Evolutionary conservation across 1,140 invertebrate genomes (phyloP).

Genomic region (Carposina sasakii): DNA sequence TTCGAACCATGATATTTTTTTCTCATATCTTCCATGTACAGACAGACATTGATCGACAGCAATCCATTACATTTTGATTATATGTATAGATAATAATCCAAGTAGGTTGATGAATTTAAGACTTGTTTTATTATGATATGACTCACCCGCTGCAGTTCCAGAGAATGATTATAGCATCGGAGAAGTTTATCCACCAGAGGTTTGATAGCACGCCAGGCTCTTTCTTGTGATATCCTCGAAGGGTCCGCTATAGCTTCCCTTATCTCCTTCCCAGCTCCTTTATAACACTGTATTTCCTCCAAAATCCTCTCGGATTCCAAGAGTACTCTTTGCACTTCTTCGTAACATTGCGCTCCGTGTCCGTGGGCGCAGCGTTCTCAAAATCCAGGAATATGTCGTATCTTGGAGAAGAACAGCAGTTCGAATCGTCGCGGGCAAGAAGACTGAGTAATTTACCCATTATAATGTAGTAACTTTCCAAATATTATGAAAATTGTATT

Average conservation of each 20-base stretch:
- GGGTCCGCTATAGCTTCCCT: conserved; percentile 92
- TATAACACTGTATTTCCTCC: conserved; percentile 90
- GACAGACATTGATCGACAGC: too few relatives aligned
- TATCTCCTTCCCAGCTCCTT: conserved; percentile 83
- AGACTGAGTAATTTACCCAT: conserved; percentile 94
- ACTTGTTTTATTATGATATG: too few relatives aligned
- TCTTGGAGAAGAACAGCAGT: conserved; percentile 88
- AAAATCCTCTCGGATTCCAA: conserved; percentile 85
- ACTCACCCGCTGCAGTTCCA: conserved; percentile 81
- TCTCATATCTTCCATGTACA: too few relatives aligned
- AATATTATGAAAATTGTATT: too few relatives aligned
- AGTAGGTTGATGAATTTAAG: too few relatives aligned
- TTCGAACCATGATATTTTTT: too few relatives aligned
- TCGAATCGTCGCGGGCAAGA: conserved; percentile 87
- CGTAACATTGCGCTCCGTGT: conserved; percentile 86
- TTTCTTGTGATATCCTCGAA: conserved; percentile 84
- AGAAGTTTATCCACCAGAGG: conserved; percentile 90
- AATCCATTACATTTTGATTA: too few relatives aligned
- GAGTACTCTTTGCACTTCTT: conserved; percentile 86
- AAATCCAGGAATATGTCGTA: conserved; percentile 94
- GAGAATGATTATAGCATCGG: conserved; percentile 92
- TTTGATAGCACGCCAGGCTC: conserved; percentile 89
- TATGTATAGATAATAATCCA: too few relatives aligned
- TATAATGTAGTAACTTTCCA: conserved; percentile 36
- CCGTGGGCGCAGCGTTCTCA: conserved; percentile 92